A percentile compares a stretch with the other conserved stretches of the same genome.
Evolutionary conservation across 2,113 vertebrate genomes (phyloP).

Genomic region (Semnornis frantzii): DNA sequence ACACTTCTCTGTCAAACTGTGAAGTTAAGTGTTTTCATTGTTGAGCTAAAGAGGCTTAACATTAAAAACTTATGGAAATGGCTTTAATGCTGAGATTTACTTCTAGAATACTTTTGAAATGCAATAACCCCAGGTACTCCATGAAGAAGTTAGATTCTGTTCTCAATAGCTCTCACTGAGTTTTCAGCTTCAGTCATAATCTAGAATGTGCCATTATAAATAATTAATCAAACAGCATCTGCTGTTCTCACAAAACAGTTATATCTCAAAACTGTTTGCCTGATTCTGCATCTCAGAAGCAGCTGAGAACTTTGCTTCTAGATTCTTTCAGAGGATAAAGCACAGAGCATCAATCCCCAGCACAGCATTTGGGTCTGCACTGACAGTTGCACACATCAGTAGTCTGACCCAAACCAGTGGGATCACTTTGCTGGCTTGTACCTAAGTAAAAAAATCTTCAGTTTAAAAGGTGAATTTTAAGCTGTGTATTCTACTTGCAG

Average conservation of each 20-base stretch:
- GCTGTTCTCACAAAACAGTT: neutral
- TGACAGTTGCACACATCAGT: neutral
- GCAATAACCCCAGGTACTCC: conserved; percentile 29
- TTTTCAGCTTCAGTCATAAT: conserved; percentile 41
- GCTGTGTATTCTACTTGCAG: neutral
- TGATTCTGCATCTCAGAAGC: neutral
- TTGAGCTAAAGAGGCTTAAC: conserved; percentile 67
- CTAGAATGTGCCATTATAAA: conserved; percentile 30
- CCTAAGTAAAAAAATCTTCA: neutral
- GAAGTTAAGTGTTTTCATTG: conserved; percentile 69
- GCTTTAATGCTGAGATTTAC: conserved; percentile 62
- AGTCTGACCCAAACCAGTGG: neutral
- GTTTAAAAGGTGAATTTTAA: neutral
- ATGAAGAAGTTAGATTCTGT: neutral
- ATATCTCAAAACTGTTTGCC: neutral
- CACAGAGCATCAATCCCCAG: neutral
- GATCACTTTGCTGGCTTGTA: neutral
- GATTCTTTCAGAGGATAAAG: neutral
- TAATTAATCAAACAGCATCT: conserved; percentile 51
- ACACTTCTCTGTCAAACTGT: conserved; percentile 63
- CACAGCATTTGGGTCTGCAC: neutral
- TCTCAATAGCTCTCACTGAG: conserved; percentile 34
- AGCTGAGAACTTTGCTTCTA: neutral
- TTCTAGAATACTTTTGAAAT: conserved; percentile 54
- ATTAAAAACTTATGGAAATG: conserved; percentile 63